Conservation (phyloP, 1,140 invertebrate genomes). For the Trinorchestia longiramus region DNA sequence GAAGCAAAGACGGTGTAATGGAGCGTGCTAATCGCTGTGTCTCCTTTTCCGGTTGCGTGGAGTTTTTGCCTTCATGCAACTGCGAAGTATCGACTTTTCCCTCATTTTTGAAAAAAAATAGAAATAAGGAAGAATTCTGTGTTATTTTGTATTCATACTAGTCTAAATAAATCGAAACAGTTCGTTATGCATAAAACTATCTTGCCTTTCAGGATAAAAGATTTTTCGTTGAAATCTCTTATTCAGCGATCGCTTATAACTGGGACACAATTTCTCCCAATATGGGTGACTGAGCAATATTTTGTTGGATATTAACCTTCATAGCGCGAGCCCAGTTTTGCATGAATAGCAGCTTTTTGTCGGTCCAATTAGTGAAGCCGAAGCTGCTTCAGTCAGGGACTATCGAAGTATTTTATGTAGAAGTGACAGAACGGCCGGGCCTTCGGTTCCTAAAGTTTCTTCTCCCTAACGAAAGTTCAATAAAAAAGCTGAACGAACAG, state of each 20-base stretch:
- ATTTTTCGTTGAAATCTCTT: not conserved
- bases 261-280: not conserved
- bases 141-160: not conserved
- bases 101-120: not conserved
- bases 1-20: not conserved
- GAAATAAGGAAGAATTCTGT: not conserved
- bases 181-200: not conserved
- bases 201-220: not conserved
- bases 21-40: not conserved
- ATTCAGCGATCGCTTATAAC: not conserved
- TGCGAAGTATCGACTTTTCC: not conserved
- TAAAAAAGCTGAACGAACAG: not conserved
- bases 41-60: not conserved
- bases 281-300: not conserved
- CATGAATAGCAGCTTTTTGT: not conserved
- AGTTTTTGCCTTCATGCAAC: not conserved
- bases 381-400: not conserved
- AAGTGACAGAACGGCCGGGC: not conserved
- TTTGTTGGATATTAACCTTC: not conserved
- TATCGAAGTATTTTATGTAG: not conserved
- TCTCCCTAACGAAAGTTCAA: not conserved
- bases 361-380: not conserved
- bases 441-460: not conserved
- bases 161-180: not conserved
- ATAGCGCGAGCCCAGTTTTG: not conserved